Evolutionary conservation across 2,113 vertebrate species (phyloP), one percentile per base, ranked within the genome.

Genomic region (Malurus alboscapulatus): DNA sequence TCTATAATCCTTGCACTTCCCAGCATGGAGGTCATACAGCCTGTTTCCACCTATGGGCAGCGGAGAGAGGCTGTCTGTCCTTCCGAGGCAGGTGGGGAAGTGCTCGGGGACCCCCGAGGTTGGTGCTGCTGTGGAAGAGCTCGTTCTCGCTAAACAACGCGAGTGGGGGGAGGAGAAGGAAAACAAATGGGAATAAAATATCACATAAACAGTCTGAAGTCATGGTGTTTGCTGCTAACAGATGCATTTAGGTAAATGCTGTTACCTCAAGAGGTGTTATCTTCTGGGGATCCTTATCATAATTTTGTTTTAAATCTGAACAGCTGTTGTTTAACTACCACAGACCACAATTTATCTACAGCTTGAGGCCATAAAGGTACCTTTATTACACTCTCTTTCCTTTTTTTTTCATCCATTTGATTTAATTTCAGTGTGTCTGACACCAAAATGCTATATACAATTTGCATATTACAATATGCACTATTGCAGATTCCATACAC

Each of bases 291-390:
- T 98, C 97, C 98, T 98, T 98, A 98, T 98, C 97, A 97, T 98
- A 98, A 99, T 98, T 99, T 98, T 98, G 98, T 98, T 98, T 98
- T 98, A 98, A 98, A 98, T 98, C 98, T 96, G 97, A 99, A 98
- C 98, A 99, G 98, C 98, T 98, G 98, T 98, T 98, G 98, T 99
- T 99, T 98, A 98, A 98, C 98, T 98, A 98, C 98, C 98, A 98
- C 98, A 98, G 97, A 98, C 98, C 97, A 98, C 98, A 98, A 98
- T 98, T 98, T 99, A 98, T 98, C 98, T 97, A 98, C 97, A 97
- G 98, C 98, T 98, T 96, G 98, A 90, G 98, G 98, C 97, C 98
- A 98, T 97, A 98, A 98, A 97, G 97, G 97, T 97, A 98, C 97
- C 92, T 97, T 97, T 96, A 97, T 97, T 98, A 96, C 97, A 98